Percentiles rank a stretch among this genome's conserved stretches.
Evolutionary conservation across 2,797 vertebrate genomes (phyloP).

Genomic region (Chiropotes sagulatus): DNA sequence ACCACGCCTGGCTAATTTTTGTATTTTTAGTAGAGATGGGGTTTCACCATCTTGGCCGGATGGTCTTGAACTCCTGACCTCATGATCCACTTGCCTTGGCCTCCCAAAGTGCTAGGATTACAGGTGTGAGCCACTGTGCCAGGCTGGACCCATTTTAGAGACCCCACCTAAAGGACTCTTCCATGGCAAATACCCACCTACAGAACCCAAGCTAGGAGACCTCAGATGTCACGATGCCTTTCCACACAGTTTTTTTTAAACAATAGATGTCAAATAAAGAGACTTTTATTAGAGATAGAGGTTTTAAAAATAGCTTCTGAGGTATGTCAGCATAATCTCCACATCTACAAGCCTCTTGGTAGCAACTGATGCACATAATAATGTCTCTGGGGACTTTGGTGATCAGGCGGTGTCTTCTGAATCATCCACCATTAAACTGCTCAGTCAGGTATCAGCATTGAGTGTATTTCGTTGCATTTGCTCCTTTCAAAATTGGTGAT

Average conservation of each 20-base stretch:
- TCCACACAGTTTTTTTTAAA: neutral
- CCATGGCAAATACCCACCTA: neutral
- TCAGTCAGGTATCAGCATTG: neutral
- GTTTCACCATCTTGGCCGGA: too few relatives aligned
- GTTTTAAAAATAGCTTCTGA: neutral
- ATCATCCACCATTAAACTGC: neutral
- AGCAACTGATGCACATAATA: accelerated
- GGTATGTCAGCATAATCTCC: neutral
- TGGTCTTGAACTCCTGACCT: too few relatives aligned
- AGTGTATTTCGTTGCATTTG: neutral
- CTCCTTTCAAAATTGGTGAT: neutral
- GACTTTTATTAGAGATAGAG: neutral
- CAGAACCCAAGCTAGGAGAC: neutral
- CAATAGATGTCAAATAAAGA: neutral
- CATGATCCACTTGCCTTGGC: too few relatives aligned
- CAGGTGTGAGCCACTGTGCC: too few relatives aligned
- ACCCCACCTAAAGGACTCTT: neutral
- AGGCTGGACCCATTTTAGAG: neutral
- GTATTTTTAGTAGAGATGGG: too few relatives aligned
- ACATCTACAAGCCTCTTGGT: accelerated
- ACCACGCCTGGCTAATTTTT: too few relatives aligned
- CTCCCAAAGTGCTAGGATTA: too few relatives aligned
- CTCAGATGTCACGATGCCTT: neutral
- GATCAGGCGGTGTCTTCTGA: neutral
- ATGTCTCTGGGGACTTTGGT: neutral